Evolutionary conservation across 2,797 vertebrate genomes (phyloP).

Genomic region (Urocyon cinereoargenteus): DNA sequence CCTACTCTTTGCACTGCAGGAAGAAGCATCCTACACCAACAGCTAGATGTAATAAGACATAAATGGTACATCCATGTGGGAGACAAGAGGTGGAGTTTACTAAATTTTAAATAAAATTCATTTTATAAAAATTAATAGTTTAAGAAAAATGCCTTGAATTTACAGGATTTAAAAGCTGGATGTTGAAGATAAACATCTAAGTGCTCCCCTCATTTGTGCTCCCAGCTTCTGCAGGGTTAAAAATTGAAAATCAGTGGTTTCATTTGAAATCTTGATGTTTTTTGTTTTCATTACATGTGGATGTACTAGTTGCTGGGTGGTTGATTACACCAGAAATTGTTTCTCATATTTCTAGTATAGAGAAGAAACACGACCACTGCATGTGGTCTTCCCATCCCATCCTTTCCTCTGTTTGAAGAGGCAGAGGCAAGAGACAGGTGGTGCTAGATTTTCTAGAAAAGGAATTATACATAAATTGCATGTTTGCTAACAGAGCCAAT

Average conservation of each 20-base stretch:
- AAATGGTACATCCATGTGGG: fast-evolving
- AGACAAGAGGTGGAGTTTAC: not conserved
- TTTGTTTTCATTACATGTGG: fast-evolving
- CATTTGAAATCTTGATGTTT: fast-evolving
- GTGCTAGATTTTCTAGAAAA: not conserved
- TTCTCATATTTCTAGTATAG: not conserved
- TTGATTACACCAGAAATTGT: fast-evolving
- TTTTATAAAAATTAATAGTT: fast-evolving
- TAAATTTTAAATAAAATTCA: not conserved
- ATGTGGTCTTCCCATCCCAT: fast-evolving
- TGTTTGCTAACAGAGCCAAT: conserved; percentile 57
- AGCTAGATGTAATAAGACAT: fast-evolving
- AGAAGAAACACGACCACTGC: not conserved
- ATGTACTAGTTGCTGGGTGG: fast-evolving
- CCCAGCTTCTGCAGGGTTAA: fast-evolving
- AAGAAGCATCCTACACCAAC: fast-evolving
- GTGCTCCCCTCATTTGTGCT: no score
- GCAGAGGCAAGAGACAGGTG: no score
- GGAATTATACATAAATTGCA: not conserved
- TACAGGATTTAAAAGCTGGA: fast-evolving
- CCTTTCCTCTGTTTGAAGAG: not conserved
- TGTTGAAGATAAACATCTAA: fast-evolving
- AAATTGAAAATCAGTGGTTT: fast-evolving
- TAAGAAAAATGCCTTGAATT: not conserved
- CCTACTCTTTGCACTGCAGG: fast-evolving